Conservation (phyloP, 2,113 vertebrate species). For the Rhynchomys soricoides region DNA sequence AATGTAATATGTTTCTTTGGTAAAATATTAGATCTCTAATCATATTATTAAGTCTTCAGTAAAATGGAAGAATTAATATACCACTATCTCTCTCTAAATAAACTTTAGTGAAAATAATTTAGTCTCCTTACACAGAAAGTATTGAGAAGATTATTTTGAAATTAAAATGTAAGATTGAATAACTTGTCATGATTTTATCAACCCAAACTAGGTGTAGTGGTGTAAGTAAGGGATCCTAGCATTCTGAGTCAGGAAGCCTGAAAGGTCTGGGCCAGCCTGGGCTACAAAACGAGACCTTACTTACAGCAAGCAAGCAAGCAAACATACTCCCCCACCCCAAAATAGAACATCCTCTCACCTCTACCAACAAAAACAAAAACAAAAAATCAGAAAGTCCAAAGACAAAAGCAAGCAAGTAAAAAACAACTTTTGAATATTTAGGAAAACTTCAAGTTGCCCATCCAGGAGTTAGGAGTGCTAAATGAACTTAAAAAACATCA, state of each 20-base stretch:
- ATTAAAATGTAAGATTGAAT: slow-evolving; percentile 29
- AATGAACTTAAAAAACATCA: neutral
- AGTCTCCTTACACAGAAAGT: slow-evolving; percentile 3
- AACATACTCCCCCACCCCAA: neutral
- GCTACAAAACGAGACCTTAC: neutral
- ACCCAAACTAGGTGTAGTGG: neutral
- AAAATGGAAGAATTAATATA: slow-evolving; percentile 52
- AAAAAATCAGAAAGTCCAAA: neutral
- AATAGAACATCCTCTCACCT: neutral
- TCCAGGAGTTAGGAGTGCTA: neutral
- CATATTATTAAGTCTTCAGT: slow-evolving; percentile 3
- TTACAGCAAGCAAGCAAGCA: neutral
- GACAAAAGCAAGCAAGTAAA: neutral
- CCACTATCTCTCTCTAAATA: slow-evolving; percentile 5
- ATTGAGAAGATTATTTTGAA: slow-evolving; percentile 32
- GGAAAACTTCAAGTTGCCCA: neutral
- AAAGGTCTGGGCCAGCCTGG: neutral
- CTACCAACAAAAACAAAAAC: neutral
- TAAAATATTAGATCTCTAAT: slow-evolving; percentile 37
- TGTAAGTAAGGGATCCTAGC: neutral
- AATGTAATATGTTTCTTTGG: slow-evolving; percentile 45
- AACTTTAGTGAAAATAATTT: slow-evolving; percentile 44
- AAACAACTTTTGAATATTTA: slow-evolving; percentile 36
- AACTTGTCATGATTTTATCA: slow-evolving; percentile 39
- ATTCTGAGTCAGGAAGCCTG: too few relatives aligned